phyloP scores from a whole-genome alignment of 2,797 vertebrate genomes.

The Smutsia temminckii region DNA sequence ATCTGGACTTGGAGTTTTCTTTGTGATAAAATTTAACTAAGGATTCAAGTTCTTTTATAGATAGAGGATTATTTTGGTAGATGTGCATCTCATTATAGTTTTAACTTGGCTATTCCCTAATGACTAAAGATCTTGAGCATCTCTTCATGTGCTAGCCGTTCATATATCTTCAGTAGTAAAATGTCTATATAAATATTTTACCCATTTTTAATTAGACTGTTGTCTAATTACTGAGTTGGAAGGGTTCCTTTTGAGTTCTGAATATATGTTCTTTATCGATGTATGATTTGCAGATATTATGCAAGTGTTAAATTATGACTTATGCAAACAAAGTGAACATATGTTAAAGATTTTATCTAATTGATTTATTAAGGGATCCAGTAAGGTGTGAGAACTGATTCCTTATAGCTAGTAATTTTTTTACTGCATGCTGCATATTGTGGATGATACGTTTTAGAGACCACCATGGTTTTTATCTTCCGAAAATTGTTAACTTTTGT shows the following conservation, averaged over 20 bases:
- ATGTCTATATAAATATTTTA: not conserved
- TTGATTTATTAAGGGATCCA: not conserved
- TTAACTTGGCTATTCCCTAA: not conserved
- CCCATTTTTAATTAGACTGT: not conserved
- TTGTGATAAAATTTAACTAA: not conserved
- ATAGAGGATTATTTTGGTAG: not conserved
- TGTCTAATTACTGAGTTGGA: not conserved
- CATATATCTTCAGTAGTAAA: not conserved
- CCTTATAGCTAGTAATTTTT: not conserved
- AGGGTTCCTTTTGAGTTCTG: not conserved
- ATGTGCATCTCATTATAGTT: not conserved
- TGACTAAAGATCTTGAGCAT: not conserved
- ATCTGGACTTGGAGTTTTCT: not conserved
- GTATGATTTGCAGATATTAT: not conserved
- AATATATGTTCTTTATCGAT: not conserved
- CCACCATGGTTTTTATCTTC: not conserved
- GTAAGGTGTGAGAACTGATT: not conserved
- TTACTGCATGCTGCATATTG: not conserved
- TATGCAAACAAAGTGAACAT: not conserved
- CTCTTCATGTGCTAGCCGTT: not conserved
- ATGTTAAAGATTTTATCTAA: slow-evolving; percentile 3
- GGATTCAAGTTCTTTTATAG: not conserved
- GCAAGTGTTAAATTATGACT: not conserved
- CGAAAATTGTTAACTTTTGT: not conserved
- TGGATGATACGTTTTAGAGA: not conserved